A percentile compares a stretch with the other conserved stretches of the same genome.
These are phyloP conservation scores for Drosophila robusta DNA, from an alignment of 2,888 invertebrate species.

Conservation along the genomic window DNA sequence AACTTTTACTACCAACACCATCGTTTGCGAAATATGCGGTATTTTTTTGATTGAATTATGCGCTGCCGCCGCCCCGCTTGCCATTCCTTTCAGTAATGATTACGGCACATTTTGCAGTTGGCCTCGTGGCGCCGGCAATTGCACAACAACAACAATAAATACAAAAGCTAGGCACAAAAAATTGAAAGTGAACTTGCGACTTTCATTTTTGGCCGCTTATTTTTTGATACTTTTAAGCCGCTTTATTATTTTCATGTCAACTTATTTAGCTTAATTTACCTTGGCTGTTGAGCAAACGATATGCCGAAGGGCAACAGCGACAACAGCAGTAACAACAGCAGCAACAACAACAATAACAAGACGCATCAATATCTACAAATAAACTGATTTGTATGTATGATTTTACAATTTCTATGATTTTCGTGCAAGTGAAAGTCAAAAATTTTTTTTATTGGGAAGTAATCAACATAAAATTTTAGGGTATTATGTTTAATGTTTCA, in stretches of 20 bases:
- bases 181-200: constrained; percentile 78
- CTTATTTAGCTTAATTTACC: constrained; percentile 73
- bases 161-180: constrained; percentile 43
- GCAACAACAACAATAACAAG: constrained; percentile 9
- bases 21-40: constrained; percentile 50
- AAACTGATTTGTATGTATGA: constrained; percentile 60
- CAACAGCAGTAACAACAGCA: constrained; percentile 18
- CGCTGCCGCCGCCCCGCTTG: constrained; percentile 51
- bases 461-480: constrained; percentile 44
- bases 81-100: constrained; percentile 52
- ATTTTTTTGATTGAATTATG: constrained; percentile 73
- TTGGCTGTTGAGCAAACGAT: constrained; percentile 54
- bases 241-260: constrained; percentile 76
- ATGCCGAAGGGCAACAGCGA: constrained; percentile 49
- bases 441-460: constrained; percentile 23
- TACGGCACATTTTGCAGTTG: constrained; percentile 74
- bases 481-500: constrained; percentile 52
- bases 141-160: constrained; percentile 63
- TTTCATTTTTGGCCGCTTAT: constrained; percentile 66
- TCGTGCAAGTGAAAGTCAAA: constrained; percentile 65
- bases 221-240: constrained; percentile 70
- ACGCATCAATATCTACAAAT: constrained; percentile 30
- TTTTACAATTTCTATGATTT: constrained; percentile 48
- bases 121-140: constrained; percentile 76
- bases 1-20: constrained; percentile 67